Evolutionary conservation across 2,113 vertebrate genomes (phyloP).

Genomic region (Pituophis catenifer): DNA sequence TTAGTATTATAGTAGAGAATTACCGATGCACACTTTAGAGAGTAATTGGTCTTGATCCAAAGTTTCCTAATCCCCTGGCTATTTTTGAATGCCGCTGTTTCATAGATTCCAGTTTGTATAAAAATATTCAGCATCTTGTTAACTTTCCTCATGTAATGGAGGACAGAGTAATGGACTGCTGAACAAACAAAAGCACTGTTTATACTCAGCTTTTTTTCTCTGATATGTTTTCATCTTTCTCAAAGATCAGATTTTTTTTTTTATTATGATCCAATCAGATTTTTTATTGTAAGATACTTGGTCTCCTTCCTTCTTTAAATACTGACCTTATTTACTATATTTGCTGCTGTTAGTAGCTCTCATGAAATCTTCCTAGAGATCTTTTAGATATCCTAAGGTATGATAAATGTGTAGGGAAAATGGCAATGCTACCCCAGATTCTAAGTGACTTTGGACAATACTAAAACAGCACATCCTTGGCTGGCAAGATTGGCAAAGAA

Average conservation of each 20-base stretch:
- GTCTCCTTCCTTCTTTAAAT: conserved; percentile 2
- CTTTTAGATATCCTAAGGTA: background rate
- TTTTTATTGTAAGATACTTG: background rate
- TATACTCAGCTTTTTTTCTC: background rate
- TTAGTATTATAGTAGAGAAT: background rate
- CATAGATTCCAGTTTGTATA: background rate
- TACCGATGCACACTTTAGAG: background rate
- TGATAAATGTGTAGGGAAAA: background rate
- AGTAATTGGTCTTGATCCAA: background rate
- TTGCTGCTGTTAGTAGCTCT: background rate
- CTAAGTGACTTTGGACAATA: background rate
- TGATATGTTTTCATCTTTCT: background rate
- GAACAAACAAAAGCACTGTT: conserved; percentile 2
- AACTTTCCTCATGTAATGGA: background rate
- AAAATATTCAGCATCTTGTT: background rate
- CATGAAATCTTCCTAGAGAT: background rate
- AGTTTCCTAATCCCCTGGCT: too few species aligned
- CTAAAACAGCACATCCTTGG: background rate
- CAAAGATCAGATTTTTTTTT: background rate
- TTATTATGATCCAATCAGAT: background rate
- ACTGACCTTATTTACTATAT: background rate
- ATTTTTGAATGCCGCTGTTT: background rate
- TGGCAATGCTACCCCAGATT: background rate
- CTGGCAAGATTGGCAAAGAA: background rate
- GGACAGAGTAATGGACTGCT: background rate